A percentile compares a stretch with the other conserved stretches of the same genome.
phyloP scores from a whole-genome alignment of 2,888 invertebrate genomes.

The Himalopsyche japonica region DNA sequence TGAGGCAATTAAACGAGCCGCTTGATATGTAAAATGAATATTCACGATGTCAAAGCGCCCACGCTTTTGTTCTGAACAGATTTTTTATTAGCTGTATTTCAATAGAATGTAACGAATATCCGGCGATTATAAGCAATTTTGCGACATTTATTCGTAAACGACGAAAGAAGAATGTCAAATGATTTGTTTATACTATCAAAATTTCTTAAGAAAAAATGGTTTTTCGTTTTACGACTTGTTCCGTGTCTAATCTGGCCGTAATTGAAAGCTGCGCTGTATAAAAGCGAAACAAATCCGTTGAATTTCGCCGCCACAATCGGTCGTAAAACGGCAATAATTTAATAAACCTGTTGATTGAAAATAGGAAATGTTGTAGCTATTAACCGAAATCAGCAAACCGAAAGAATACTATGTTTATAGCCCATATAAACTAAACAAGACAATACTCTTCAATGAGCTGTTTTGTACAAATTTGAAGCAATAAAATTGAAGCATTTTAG shows the following conservation, averaged over 20 bases:
- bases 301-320: neutral
- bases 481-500: neutral
- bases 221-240: neutral
- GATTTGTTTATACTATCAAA: neutral
- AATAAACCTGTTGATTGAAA: neutral
- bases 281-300: neutral
- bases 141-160: neutral
- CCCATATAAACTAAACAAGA: neutral
- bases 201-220: neutral
- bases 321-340: neutral
- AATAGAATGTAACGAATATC: slow-evolving; percentile 31
- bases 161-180: neutral
- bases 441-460: neutral
- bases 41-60: slow-evolving; percentile 7
- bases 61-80: neutral
- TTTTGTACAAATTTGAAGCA: neutral
- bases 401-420: neutral
- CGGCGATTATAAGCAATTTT: slow-evolving; percentile 3
- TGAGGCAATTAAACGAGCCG: slow-evolving; percentile 17
- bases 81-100: slow-evolving; percentile 22
- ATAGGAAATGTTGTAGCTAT: neutral
- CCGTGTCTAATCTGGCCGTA: neutral
- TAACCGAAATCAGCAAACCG: neutral
- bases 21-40: slow-evolving; percentile 8
- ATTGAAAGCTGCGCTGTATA: neutral